A percentile compares a stretch with the other conserved stretches of the same genome.
Conservation (phyloP, 2,113 vertebrate species). For the Phylloscopus trochilus region DNA sequence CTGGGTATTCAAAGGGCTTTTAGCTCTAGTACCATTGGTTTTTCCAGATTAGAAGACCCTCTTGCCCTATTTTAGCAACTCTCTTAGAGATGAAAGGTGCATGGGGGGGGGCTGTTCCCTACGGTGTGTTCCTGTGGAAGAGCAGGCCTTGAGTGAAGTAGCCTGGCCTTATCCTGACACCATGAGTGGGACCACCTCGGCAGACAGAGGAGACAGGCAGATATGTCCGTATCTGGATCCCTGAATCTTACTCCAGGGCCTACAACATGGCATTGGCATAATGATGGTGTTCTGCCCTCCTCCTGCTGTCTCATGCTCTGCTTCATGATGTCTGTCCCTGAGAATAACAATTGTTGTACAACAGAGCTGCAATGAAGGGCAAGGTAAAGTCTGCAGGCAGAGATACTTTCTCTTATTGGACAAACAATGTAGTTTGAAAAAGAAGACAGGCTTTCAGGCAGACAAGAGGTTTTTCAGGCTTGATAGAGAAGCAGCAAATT, state of each 20-base stretch:
- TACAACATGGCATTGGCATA: background rate
- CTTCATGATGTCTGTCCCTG: background rate
- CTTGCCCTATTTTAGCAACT: background rate
- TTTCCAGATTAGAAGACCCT: background rate
- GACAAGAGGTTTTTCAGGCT: background rate
- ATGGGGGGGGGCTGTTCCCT: fast-evolving
- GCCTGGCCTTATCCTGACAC: background rate
- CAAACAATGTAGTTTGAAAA: background rate
- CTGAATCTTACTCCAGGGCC: background rate
- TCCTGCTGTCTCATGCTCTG: background rate
- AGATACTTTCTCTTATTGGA: background rate
- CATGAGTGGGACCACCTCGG: background rate
- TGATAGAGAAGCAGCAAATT: background rate
- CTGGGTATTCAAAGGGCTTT: background rate
- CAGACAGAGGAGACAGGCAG: background rate
- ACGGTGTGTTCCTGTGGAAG: background rate
- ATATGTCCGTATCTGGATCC: background rate
- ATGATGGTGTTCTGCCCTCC: background rate
- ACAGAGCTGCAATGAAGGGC: background rate
- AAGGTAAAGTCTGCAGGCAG: background rate
- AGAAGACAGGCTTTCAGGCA: background rate
- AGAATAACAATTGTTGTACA: background rate
- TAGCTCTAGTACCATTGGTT: background rate
- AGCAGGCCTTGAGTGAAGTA: background rate
- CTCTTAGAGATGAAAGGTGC: background rate